Percentiles rank a stretch among this genome's conserved stretches.
phyloP scores from a whole-genome alignment of 2,113 vertebrate species.

The Neofelis nebulosa region DNA sequence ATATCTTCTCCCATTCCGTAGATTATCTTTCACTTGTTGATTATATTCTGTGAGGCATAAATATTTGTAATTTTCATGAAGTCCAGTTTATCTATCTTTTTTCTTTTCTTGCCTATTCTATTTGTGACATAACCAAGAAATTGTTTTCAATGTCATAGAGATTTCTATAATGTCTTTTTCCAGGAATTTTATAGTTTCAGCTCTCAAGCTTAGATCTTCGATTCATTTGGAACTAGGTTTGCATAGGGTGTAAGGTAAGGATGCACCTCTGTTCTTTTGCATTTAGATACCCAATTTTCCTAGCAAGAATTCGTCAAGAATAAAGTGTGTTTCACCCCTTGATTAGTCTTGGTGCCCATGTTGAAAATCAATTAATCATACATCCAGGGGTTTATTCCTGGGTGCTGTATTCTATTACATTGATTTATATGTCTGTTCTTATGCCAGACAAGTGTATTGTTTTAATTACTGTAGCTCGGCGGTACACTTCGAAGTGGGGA shows the following conservation, averaged over 20 bases:
- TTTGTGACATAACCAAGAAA: not conserved
- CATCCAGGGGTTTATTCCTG: not conserved
- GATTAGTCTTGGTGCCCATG: not conserved
- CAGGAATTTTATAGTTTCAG: not conserved
- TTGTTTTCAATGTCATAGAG: not conserved
- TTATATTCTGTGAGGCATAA: not conserved
- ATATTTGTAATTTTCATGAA: not conserved
- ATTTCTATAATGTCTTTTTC: not conserved
- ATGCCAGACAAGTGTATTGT: not conserved
- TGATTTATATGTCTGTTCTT: not conserved
- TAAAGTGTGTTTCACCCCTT: not conserved
- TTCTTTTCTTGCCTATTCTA: not conserved
- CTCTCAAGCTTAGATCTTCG: not conserved
- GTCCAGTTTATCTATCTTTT: not conserved
- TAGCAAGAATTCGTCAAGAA: not conserved
- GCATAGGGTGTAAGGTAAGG: not conserved
- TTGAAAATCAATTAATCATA: not conserved
- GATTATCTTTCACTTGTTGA: not conserved
- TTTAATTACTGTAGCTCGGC: not conserved
- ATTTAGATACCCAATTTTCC: not conserved
- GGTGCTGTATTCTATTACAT: not conserved
- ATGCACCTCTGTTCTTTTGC: not conserved
- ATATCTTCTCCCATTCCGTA: not conserved
- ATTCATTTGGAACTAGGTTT: not conserved
- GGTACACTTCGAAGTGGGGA: not conserved